Percentiles rank a stretch among this genome's conserved stretches.
phyloP scores from a whole-genome alignment of 2,113 vertebrate genomes.

The Macrotus californicus region DNA sequence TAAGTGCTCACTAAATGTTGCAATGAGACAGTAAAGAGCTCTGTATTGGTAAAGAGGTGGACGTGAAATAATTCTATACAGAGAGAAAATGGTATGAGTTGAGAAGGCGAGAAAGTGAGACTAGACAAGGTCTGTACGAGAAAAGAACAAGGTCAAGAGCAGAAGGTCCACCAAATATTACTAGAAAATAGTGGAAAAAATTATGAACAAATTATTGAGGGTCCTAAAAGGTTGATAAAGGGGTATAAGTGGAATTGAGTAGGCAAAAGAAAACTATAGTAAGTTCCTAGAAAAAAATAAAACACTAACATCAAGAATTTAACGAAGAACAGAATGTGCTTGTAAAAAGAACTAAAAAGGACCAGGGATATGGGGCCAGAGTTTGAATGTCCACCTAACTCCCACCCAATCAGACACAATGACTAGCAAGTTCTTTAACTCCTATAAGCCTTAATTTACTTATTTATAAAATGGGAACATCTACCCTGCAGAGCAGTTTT shows the following conservation, averaged over 20 bases:
- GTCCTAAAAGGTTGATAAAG: background rate
- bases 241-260: background rate
- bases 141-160: background rate
- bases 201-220: background rate
- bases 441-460: background rate
- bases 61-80: background rate
- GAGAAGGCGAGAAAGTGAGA: background rate
- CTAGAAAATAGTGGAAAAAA: background rate
- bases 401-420: background rate
- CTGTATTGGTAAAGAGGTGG: background rate
- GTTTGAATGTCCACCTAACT: background rate
- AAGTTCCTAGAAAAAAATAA: slow-evolving; percentile 17
- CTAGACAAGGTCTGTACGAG: background rate
- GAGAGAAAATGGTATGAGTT: background rate
- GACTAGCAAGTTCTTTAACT: background rate
- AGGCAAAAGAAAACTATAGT: background rate
- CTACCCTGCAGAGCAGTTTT: background rate
- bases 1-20: background rate
- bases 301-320: slow-evolving; percentile 3
- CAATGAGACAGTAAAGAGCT: background rate
- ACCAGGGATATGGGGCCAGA: background rate
- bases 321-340: background rate
- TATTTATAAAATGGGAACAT: background rate
- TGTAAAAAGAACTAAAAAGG: background rate
- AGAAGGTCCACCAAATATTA: background rate